Percentiles rank a stretch among this genome's conserved stretches.
Conservation (phyloP, 2,888 invertebrate species). For the Clusia tigrina region DNA sequence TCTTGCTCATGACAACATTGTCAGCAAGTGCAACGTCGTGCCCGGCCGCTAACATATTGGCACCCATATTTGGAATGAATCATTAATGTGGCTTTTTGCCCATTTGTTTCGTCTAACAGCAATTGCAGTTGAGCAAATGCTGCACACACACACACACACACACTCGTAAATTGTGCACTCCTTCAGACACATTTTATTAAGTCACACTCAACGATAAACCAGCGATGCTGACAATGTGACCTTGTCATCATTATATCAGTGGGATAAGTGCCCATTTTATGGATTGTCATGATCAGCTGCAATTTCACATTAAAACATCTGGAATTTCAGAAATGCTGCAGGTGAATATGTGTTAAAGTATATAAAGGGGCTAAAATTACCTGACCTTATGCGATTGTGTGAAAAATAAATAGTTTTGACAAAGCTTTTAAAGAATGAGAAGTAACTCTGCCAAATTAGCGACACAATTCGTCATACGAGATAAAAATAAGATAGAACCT, state of each 20-base stretch:
- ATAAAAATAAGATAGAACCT: too few species aligned
- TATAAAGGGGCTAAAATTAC: too few species aligned
- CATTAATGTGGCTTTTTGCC: constrained; percentile 43
- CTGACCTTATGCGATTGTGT: too few species aligned
- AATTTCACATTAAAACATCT: too few species aligned
- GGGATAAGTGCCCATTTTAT: background rate
- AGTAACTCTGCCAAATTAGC: too few species aligned
- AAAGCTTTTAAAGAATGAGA: too few species aligned
- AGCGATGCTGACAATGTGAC: constrained; percentile 52
- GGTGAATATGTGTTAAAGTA: too few species aligned
- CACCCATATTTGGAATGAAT: constrained; percentile 56
- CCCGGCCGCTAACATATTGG: constrained; percentile 54
- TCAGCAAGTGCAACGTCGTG: constrained; percentile 51
- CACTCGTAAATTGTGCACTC: background rate
- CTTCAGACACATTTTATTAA: constrained; percentile 50
- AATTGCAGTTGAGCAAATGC: constrained; percentile 26
- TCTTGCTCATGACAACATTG: too few species aligned
- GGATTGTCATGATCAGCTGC: background rate
- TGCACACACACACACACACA: too few species aligned
- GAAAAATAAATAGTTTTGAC: too few species aligned
- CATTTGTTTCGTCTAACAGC: background rate
- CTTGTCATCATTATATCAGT: constrained; percentile 40
- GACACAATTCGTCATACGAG: too few species aligned
- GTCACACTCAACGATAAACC: constrained; percentile 39
- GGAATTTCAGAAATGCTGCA: too few species aligned